These are phyloP conservation scores for Echinarachnius parma DNA, from an alignment of 53 echinoderm and acorn worm species.

Conservation along the genomic window DNA sequence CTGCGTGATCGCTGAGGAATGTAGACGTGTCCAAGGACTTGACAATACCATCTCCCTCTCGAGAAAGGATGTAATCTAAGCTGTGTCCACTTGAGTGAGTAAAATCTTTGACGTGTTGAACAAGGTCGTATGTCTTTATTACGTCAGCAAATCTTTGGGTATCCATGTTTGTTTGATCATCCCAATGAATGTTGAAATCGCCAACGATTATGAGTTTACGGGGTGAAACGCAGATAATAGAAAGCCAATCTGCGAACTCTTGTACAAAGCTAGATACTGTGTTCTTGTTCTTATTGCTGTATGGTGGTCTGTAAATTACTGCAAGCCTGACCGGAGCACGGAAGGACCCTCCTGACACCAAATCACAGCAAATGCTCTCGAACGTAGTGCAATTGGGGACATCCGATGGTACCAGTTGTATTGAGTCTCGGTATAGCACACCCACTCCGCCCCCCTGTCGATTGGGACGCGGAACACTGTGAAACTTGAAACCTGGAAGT, in stretches of 20 bases:
- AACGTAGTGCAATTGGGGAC: no score
- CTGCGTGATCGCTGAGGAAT: slow-evolving; percentile 23
- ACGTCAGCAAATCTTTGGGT: slow-evolving; percentile 15
- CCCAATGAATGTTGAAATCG: neutral
- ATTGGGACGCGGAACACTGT: slow-evolving; percentile 2
- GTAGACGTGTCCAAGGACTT: slow-evolving; percentile 1
- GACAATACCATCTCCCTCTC: neutral
- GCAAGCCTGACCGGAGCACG: neutral
- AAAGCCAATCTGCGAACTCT: slow-evolving; percentile 6
- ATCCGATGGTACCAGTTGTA: neutral
- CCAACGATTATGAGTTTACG: neutral
- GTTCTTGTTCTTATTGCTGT: slow-evolving; percentile 1
- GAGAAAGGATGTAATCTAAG: slow-evolving; percentile 5
- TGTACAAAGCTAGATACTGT: slow-evolving; percentile 6
- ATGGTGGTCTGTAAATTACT: slow-evolving; percentile 12
- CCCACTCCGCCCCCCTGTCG: slow-evolving; percentile 3
- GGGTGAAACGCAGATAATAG: neutral
- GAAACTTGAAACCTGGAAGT: slow-evolving; percentile 4
- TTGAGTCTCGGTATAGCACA: neutral
- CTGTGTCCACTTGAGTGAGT: slow-evolving; percentile 8
- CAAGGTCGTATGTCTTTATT: neutral
- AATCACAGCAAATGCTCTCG: slow-evolving; percentile 12
- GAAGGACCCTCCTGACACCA: neutral
- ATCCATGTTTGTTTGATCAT: neutral
- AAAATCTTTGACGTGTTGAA: neutral